Evolutionary conservation across 1,140 invertebrate genomes (phyloP), one percentile per base, ranked within the genome.

Genomic region (Meloidogyne exigua): DNA sequence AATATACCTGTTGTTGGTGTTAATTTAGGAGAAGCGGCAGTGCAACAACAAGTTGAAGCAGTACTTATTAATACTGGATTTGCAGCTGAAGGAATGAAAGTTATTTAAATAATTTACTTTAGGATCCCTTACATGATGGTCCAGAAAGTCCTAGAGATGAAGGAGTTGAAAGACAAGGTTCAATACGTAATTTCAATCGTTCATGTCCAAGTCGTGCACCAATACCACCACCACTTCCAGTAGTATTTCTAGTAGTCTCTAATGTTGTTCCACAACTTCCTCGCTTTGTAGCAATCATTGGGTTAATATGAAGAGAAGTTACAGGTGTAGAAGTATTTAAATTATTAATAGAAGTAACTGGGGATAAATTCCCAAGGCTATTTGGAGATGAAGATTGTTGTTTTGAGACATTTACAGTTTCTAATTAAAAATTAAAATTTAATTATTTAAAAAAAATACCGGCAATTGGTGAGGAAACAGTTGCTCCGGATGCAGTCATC

Each of bases 101-200:
- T 57, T 72, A 2, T 2, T n/a, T 7, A 2, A 42, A 23, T 3
- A 10, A 26, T 28, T 42, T 25, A 25, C 0, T 23, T 66, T 5
- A 11, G 12, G 25, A 32, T 26, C 11, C 9, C 7, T 57, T 57
- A 57, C 49, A 57, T 9, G 49, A n/a, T 7, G 49, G 49, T 7
- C 49, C 49, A 57, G 49, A 57, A 57, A n/a, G 18, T 9, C 49
- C 49, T 15, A 80, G 28, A 84, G 84, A 12, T 78, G 83, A 71
- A 82, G 78, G 28, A 81, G 75, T 72, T 81, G 80, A 67, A 80
- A 77, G 1, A 85, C 87, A 39, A 11, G 74, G 74, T 68, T 80
- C 76, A 79, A 76, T 71, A 76, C 78, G 26, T 78, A 72, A 79
- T 75, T 76, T 66, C 80, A 77, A 26, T 71, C 68, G 57, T 77